A percentile compares a stretch with the other conserved stretches of the same genome.
Evolutionary conservation across 2,888 invertebrate genomes (phyloP).

Genomic region (Tetrapedia diversipes): DNA sequence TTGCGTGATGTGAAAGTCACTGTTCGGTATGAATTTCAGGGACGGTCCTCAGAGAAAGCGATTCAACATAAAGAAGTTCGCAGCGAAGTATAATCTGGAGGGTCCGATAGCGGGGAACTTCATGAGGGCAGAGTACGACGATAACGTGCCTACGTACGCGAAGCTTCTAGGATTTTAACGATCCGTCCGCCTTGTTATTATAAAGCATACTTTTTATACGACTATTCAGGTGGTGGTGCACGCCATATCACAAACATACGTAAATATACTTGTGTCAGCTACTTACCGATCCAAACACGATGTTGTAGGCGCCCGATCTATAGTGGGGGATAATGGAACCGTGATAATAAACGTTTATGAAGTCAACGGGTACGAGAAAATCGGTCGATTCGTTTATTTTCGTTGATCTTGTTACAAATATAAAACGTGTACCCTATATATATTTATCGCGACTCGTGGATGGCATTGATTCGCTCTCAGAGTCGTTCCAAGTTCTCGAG

Average conservation of each 20-base stretch:
- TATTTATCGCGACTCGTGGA: slow-evolving; percentile 55
- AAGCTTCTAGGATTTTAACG: slow-evolving; percentile 58
- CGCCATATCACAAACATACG: background rate
- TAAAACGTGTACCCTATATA: slow-evolving; percentile 66
- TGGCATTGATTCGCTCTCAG: slow-evolving; percentile 21
- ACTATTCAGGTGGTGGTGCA: slow-evolving; percentile 28
- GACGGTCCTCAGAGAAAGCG: slow-evolving; percentile 84
- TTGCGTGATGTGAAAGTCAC: background rate
- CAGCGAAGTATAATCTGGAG: slow-evolving; percentile 85
- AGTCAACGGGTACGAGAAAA: slow-evolving; percentile 30
- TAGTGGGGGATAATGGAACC: background rate
- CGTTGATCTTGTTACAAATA: slow-evolving; percentile 68
- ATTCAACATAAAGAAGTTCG: slow-evolving; percentile 85
- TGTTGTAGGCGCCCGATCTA: background rate
- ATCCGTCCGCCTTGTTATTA: too few relatives aligned
- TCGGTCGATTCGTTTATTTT: slow-evolving; percentile 57
- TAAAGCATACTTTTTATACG: background rate
- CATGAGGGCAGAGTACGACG: slow-evolving; percentile 86
- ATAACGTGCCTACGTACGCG: slow-evolving; percentile 84
- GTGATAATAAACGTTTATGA: slow-evolving; percentile 31
- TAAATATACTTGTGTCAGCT: too few relatives aligned
- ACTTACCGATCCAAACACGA: background rate
- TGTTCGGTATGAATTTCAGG: slow-evolving; percentile 54
- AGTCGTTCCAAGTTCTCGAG: slow-evolving; percentile 6
- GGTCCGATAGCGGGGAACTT: slow-evolving; percentile 86